A percentile compares a stretch with the other conserved stretches of the same genome.
Evolutionary conservation across 1,140 invertebrate species (phyloP).

Genomic region (Cephus cinctus): DNA sequence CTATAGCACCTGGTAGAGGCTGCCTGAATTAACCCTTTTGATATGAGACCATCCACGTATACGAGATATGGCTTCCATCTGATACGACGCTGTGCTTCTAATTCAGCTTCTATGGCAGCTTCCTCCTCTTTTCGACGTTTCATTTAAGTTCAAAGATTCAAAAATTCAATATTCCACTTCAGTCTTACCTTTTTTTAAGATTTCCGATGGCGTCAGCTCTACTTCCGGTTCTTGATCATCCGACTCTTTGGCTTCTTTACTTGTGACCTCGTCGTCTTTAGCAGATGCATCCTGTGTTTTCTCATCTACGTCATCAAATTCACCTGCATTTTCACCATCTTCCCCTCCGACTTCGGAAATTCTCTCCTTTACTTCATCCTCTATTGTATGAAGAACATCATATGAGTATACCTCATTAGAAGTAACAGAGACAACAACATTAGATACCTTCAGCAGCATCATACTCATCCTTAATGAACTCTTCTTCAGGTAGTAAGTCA

Average conservation of each 20-base stretch:
- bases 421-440: conserved; percentile 3
- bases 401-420: no score
- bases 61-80: conserved; percentile 65
- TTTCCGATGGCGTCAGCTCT: conserved; percentile 23
- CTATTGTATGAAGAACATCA: no score
- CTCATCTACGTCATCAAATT: conserved; percentile 1
- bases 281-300: conserved; percentile 2
- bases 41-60: conserved; percentile 64
- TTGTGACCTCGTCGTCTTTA: conserved; percentile 11
- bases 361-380: conserved; percentile 11
- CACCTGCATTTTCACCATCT: neutral
- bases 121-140: conserved; percentile 24
- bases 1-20: conserved; percentile 43
- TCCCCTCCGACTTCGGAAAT: conserved; percentile 5
- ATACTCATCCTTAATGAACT: conserved; percentile 32
- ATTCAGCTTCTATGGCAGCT: conserved; percentile 22
- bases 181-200: no score
- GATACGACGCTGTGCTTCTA: conserved; percentile 28
- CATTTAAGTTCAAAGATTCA: no score
- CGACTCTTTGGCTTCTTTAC: conserved; percentile 10
- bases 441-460: conserved; percentile 26
- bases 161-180: no score
- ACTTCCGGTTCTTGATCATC: conserved; percentile 12
- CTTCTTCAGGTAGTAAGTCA: conserved; percentile 44
- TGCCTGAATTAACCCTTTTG: conserved; percentile 61